Evolutionary conservation across 37 sponge, comb jelly and placozoan species (phyloP), one percentile per base, ranked within the genome.

Genomic region (Beroe ovata): DNA sequence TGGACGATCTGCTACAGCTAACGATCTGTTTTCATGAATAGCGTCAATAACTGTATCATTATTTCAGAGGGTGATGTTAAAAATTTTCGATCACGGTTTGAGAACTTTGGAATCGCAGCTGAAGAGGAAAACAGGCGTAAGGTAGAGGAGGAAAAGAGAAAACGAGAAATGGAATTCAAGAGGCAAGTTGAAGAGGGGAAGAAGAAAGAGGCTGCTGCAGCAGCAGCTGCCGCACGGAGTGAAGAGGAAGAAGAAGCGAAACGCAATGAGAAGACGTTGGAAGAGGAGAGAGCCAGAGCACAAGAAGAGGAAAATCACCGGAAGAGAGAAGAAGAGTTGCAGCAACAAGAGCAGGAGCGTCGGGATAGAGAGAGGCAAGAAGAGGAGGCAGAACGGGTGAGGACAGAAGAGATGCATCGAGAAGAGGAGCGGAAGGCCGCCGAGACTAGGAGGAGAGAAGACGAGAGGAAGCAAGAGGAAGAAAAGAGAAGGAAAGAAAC

Each of bases 1-100:
- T n/a, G n/a, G n/a, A n/a, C n/a, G n/a, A n/a, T n/a, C n/a, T n/a
- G n/a, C n/a, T n/a, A n/a, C n/a, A n/a, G n/a, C n/a, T n/a, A n/a
- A n/a, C n/a, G n/a, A n/a, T n/a, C n/a, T n/a, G n/a, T n/a, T n/a
- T n/a, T n/a, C n/a, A n/a, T n/a, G n/a, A n/a, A n/a, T n/a, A n/a
- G n/a, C n/a, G n/a, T n/a, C n/a, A n/a, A n/a, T n/a, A n/a, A n/a
- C n/a, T n/a, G n/a, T n/a, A n/a, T n/a, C n/a, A n/a, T n/a, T n/a
- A n/a, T 66, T 66, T 66, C 69, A 66, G 69, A 66, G 69, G 69
- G 69, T 19, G 69, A 66, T 16, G 69, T 66, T 1, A 66, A 66
- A 30, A 66, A 66, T 30, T 66, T 66, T 37, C 69, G 69, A 29
- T 66, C 69, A 34, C 33, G 69, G 19, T 66, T 66, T 30, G 69